Conservation (phyloP, 2,888 invertebrate genomes). For the Rotaria sp. region DNA sequence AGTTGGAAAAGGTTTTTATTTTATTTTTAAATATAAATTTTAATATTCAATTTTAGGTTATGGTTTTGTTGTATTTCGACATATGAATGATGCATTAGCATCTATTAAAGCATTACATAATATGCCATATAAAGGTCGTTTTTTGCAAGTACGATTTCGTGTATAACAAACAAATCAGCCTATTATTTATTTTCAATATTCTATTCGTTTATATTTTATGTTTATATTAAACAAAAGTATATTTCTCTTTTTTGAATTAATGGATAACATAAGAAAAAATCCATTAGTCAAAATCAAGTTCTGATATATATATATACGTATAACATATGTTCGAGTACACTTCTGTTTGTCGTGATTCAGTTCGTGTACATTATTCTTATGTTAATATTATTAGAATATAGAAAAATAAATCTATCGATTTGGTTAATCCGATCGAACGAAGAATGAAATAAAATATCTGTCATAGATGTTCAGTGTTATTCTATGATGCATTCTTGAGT, state of each 20-base stretch:
- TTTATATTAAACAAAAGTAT: not conserved
- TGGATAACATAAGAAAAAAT: not conserved
- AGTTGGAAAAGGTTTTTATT: not conserved
- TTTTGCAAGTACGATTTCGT: constrained; percentile 27
- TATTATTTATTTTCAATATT: not conserved
- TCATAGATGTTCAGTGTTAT: too few relatives aligned
- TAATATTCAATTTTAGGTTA: not conserved
- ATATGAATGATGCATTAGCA: constrained; percentile 7
- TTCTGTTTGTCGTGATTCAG: constrained; percentile 19
- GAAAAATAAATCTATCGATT: not conserved
- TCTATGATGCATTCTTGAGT: too few relatives aligned
- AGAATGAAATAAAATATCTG: not conserved
- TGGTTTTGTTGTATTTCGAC: not conserved
- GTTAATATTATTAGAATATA: not conserved
- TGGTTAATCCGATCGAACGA: not conserved
- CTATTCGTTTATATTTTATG: not conserved
- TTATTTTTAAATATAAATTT: too few relatives aligned
- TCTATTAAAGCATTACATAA: not conserved
- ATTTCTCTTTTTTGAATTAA: not conserved
- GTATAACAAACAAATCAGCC: not conserved
- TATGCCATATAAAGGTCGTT: constrained; percentile 19
- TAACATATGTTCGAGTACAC: not conserved
- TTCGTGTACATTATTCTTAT: not conserved
- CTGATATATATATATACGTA: not conserved
- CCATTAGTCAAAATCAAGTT: not conserved